Evolutionary conservation across 2,113 vertebrate genomes (phyloP), one percentile per base, ranked within the genome.

Genomic region (Coregonus clupeaformis): DNA sequence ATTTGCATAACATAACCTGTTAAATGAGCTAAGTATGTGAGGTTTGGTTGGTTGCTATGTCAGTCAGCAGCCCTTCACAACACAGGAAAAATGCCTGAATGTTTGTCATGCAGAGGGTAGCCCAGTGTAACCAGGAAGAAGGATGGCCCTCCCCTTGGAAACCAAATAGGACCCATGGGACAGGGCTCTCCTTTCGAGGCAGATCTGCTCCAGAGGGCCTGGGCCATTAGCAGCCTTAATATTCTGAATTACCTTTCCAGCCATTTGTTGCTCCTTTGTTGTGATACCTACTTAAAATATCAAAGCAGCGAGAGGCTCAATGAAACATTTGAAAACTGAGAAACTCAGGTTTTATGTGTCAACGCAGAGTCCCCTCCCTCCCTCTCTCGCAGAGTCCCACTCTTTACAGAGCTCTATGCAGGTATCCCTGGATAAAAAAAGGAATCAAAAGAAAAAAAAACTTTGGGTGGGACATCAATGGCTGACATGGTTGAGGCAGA

Each of bases 281-380:
- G 91, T 89, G 87, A 93, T 91, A 90, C 94, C 95, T 94, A 95
- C 94, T 95, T 94, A 94, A 94, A 95, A 95, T 96, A 96, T 96
- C 95, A 96, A 96, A 97, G 95, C 93, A 32, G 74, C 55, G 71
- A 91, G 91, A 92, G 88, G 89, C 89, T 94, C 94, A 96, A 95
- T 95, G 92, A 95, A 90, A 94, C 93, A 93, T 93, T 88, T 95
- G 95, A 96, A 96, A 96, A 94, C 93, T 93, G 94, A 96, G 94
- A 94, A 95, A 94, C 86, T 87, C 89, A 86, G 94, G 94, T 94
- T 94, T 94, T 95, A 92, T 94, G 92, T 95, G 95, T 95, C 95
- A 94, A 90, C 86, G 86, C 79, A 87, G 16, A 52, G 87, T 87
- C 83, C 85, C 90, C 91, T 77, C 92, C 92, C 91, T 93, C 76